phyloP scores from a whole-genome alignment of 35 echinoderm and acorn worm species.

The Lytechinus pictus region DNA sequence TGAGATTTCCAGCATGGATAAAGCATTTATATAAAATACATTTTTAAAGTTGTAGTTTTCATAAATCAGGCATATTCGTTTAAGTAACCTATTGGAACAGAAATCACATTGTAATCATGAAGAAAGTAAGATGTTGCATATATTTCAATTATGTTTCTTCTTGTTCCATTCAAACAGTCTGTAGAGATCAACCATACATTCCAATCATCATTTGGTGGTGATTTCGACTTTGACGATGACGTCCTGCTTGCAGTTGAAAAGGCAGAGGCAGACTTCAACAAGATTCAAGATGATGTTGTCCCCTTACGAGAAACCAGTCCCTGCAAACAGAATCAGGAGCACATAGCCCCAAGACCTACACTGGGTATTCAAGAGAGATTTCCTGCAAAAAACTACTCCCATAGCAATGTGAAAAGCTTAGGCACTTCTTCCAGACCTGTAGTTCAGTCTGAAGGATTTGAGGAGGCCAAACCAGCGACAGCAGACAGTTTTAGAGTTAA shows the following conservation, averaged over 20 bases:
- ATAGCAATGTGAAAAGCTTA: neutral
- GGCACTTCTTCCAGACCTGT: neutral
- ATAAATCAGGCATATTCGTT: too few species aligned
- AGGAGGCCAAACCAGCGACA: neutral
- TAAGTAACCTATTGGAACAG: too few species aligned
- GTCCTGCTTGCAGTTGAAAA: conserved; percentile 65
- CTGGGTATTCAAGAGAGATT: neutral
- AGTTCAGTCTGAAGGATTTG: neutral
- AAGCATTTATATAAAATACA: too few species aligned
- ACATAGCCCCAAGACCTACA: neutral
- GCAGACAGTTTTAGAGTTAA: neutral
- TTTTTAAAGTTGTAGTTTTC: too few species aligned
- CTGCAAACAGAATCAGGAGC: neutral
- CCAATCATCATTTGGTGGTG: conserved; percentile 59
- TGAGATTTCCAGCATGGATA: too few species aligned
- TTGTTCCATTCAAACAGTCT: neutral
- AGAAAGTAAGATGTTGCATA: neutral
- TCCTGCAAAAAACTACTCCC: neutral
- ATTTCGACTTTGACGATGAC: conserved; percentile 86
- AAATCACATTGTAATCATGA: neutral
- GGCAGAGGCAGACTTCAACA: conserved; percentile 75
- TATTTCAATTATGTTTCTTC: neutral
- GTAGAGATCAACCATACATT: conserved; percentile 16
- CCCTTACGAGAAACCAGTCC: neutral
- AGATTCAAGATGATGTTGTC: conserved; percentile 7